Conservation (phyloP, 2,888 invertebrate genomes). For the Mythimna vitellina region DNA sequence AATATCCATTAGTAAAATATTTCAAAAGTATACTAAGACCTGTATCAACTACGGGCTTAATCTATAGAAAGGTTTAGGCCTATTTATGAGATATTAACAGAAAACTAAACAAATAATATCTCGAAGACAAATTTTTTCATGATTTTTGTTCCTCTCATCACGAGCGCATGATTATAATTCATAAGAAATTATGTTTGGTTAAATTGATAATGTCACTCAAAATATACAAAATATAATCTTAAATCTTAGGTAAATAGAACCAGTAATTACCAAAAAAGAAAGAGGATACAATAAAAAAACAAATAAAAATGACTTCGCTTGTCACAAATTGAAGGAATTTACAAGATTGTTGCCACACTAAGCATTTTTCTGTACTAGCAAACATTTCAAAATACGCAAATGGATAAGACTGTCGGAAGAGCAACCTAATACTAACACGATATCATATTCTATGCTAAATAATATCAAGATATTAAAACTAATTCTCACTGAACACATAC, state of each 20-base stretch:
- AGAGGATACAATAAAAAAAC: background rate
- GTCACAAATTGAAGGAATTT: conserved; percentile 17
- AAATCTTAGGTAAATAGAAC: conserved; percentile 23
- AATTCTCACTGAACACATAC: conserved; percentile 86
- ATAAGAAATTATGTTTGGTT: background rate
- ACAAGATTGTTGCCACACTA: conserved; percentile 25
- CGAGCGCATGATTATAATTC: conserved; percentile 17
- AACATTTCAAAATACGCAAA: conserved; percentile 60
- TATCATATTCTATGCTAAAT: conserved; percentile 73
- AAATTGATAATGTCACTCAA: conserved; percentile 36
- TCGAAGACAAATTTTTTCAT: conserved; percentile 21
- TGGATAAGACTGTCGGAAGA: conserved; percentile 66
- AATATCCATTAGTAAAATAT: conserved; percentile 79
- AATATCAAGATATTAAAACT: conserved; percentile 81
- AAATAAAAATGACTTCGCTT: conserved; percentile 15
- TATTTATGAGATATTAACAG: conserved; percentile 73
- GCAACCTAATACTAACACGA: conserved; percentile 74
- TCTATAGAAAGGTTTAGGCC: conserved; percentile 85
- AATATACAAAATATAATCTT: conserved; percentile 47
- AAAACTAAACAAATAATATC: conserved; percentile 42
- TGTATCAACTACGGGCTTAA: conserved; percentile 88
- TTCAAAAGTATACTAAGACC: conserved; percentile 83
- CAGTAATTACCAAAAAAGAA: background rate
- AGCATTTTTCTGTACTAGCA: conserved; percentile 47
- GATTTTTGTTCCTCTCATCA: conserved; percentile 33